Percentiles rank a stretch among this genome's conserved stretches.
Evolutionary conservation across 2,797 vertebrate genomes (phyloP).

Genomic region (Macropus fuliginosus): DNA sequence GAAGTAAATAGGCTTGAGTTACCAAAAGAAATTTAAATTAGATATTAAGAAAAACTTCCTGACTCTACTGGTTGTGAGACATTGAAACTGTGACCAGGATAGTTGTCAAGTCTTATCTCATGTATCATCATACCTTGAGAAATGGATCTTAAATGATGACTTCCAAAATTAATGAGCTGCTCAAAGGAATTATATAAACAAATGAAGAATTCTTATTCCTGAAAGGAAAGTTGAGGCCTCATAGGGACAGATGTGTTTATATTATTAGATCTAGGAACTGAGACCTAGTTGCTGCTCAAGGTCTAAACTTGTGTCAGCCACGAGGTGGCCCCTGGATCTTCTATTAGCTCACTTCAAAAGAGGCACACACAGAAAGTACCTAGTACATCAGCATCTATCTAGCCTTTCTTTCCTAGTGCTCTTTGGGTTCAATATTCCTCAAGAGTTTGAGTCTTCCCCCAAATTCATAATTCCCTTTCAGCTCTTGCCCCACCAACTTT

Average conservation of each 20-base stretch:
- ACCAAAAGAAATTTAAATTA: background rate
- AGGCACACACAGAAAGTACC: background rate
- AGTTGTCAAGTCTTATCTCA: background rate
- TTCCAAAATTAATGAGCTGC: background rate
- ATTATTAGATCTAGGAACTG: background rate
- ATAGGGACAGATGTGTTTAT: background rate
- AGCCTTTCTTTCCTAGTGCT: background rate
- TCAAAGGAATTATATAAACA: background rate
- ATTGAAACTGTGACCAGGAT: background rate
- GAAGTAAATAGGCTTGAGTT: background rate
- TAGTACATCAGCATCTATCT: background rate
- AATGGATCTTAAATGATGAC: background rate
- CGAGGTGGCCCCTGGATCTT: background rate
- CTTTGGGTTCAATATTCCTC: background rate
- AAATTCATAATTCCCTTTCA: background rate
- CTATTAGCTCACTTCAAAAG: background rate
- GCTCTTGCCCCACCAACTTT: background rate
- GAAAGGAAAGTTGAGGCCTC: background rate
- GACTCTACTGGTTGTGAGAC: background rate
- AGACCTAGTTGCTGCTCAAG: background rate
- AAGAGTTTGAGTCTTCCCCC: background rate
- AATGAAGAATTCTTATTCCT: background rate
- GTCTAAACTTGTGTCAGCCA: background rate
- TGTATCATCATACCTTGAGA: background rate
- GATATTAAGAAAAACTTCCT: background rate